Evolutionary conservation across 2,797 vertebrate species (phyloP).

Genomic region (Micromesistius poutassou): DNA sequence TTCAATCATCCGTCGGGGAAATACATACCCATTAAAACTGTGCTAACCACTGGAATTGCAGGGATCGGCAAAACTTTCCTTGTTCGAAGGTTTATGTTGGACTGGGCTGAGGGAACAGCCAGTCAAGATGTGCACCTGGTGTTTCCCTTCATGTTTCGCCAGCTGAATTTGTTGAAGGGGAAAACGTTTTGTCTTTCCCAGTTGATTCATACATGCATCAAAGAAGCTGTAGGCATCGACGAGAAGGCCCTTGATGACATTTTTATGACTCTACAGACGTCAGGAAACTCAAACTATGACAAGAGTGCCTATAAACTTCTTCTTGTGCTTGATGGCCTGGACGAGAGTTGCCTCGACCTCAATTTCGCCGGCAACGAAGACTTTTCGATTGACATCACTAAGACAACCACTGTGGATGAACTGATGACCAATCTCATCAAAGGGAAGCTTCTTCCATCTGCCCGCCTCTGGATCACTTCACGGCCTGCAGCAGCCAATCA

Average conservation of each 20-base stretch:
- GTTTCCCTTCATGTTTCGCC: constrained; percentile 31
- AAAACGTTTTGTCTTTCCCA: neutral
- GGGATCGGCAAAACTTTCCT: constrained; percentile 35
- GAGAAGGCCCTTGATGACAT: neutral
- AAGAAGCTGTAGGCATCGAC: constrained; percentile 1
- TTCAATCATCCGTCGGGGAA: constrained; percentile 1
- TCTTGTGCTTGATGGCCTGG: constrained; percentile 6
- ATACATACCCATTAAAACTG: constrained; percentile 12
- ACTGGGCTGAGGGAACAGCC: constrained; percentile 28
- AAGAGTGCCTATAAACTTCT: constrained; percentile 28
- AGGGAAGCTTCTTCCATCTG: constrained; percentile 7
- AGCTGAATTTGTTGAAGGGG: constrained; percentile 25
- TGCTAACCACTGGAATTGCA: constrained; percentile 28
- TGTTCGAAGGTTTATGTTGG: constrained; percentile 29
- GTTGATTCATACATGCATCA: constrained; percentile 1
- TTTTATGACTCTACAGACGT: neutral
- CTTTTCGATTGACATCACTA: neutral
- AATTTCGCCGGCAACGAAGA: neutral
- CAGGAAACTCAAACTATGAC: constrained; percentile 28
- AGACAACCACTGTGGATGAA: neutral
- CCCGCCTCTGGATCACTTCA: constrained; percentile 8
- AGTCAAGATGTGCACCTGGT: constrained; percentile 28
- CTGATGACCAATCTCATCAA: constrained; percentile 7
- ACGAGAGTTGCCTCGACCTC: neutral
- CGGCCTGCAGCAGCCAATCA: constrained; percentile 19